phyloP scores from a whole-genome alignment of 2,888 invertebrate species.

The Habroteleia sp. region DNA sequence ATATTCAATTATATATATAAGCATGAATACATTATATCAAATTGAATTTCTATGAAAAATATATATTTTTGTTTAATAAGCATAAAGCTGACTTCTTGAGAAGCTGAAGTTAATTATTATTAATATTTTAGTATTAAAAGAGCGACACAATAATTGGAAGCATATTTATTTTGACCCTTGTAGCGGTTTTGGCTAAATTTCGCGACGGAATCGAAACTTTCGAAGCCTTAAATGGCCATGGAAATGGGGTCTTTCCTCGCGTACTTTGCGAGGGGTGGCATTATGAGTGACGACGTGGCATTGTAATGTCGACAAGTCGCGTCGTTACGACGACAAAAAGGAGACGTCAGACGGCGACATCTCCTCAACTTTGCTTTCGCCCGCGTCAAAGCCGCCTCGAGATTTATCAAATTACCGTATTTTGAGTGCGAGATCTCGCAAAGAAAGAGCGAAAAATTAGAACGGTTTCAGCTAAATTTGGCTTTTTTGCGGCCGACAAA shows the following conservation, averaged over 20 bases:
- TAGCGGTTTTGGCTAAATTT: constrained; percentile 46
- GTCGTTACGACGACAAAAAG: constrained; percentile 54
- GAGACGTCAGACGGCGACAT: constrained; percentile 26
- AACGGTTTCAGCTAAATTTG: constrained; percentile 36
- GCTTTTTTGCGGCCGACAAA: constrained; percentile 31
- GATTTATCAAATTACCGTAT: constrained; percentile 56
- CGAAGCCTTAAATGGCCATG: constrained; percentile 47
- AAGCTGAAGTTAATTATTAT: no score
- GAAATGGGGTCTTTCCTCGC: constrained; percentile 19
- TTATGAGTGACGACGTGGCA: constrained; percentile 54
- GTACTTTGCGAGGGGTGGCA: constrained; percentile 38
- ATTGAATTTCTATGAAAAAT: no score
- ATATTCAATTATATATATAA: no score
- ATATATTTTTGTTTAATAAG: no score
- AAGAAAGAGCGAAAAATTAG: constrained; percentile 50
- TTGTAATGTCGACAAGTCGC: constrained; percentile 55
- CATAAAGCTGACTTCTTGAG: no score
- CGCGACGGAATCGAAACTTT: constrained; percentile 73
- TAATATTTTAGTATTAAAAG: no score
- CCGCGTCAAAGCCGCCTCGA: constrained; percentile 44
- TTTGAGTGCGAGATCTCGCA: constrained; percentile 20
- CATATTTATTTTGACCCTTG: constrained; percentile 21
- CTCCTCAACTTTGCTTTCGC: constrained; percentile 34
- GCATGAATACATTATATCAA: no score
- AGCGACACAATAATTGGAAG: background rate